A percentile compares a stretch with the other conserved stretches of the same genome.
These are phyloP conservation scores for Dorcus hopei DNA, from an alignment of 2,888 invertebrate species.

Conservation along the genomic window DNA sequence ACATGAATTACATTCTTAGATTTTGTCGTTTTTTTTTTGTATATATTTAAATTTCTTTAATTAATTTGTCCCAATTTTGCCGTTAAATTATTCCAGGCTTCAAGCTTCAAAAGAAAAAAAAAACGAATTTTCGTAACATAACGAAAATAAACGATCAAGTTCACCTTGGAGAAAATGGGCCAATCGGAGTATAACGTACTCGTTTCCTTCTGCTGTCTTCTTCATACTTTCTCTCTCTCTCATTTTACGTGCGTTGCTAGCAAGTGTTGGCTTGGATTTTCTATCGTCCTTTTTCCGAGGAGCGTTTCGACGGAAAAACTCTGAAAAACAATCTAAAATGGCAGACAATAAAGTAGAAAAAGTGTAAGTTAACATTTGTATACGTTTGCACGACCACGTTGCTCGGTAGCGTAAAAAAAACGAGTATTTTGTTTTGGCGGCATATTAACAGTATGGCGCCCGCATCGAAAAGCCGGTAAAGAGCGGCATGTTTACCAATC, in stretches of 20 bases:
- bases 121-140: not conserved
- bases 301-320: conserved; percentile 19
- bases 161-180: conserved; percentile 27
- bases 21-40: no score
- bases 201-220: conserved; percentile 44
- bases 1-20: no score
- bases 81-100: not conserved
- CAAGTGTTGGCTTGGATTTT: conserved; percentile 17
- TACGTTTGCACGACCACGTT: conserved; percentile 19
- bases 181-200: conserved; percentile 26
- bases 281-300: not conserved
- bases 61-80: no score
- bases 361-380: conserved; percentile 56
- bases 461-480: conserved; percentile 42
- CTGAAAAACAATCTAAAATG: conserved; percentile 51
- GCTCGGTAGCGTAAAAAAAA: conserved; percentile 19
- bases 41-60: no score
- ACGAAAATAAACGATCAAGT: conserved; percentile 20
- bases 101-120: not conserved
- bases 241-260: conserved; percentile 24
- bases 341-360: conserved; percentile 61
- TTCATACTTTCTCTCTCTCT: conserved; percentile 47
- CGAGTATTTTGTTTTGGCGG: conserved; percentile 44
- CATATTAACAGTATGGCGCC: conserved; percentile 57
- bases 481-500: conserved; percentile 16